Evolutionary conservation across 2,113 vertebrate genomes (phyloP), one percentile per base, ranked within the genome.

Genomic region (Haemorhous mexicanus): DNA sequence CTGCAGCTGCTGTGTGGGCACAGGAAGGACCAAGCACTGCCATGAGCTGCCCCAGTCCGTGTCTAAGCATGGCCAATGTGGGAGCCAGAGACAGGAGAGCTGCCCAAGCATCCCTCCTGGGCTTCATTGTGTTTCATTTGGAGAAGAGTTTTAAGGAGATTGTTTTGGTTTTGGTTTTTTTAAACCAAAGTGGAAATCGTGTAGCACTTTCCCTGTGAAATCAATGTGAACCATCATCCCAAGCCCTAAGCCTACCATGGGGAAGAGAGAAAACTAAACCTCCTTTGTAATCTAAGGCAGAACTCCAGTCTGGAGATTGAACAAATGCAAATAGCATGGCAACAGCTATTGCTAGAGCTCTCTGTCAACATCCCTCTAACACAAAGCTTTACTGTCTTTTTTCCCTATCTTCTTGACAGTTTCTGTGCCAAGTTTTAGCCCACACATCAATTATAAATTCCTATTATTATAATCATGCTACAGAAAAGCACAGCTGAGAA

Each of bases 311-410:
- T 74, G 50, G 78, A 91, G 67, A 84, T 1, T 11, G n/a, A 95
- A 90, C 44, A 81, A 90, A 87, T 39, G 75, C 93, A 90, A 90
- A 90, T 39, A 87, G 78, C 87, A 70, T 23, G 47, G 85, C 92
- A 91, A 94, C 56, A 8, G 68, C 68, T 68, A 68, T 27, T 81
- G 43, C 78, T 77, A 81, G 27, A 90, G 76, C 24, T 66, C 84
- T 83, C 74, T 84, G 79, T 77, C 63, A 80, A 83, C 35, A 86
- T 17, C 78, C 67, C 56, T 61, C 53, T 20, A 46, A 81, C 50
- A 95, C 77, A 97, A 93, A 94, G 96, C 83, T 80, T 82, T 72
- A 72, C 84, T 97, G 91, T 94, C 70, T 93, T 27, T 82, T 87
- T 67, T 16, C 20, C 33, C 35, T 53, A 86, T 82, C 72, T 77